Percentiles rank a stretch among this genome's conserved stretches.
phyloP scores from a whole-genome alignment of 2,113 vertebrate species.

The Abramis brama region DNA sequence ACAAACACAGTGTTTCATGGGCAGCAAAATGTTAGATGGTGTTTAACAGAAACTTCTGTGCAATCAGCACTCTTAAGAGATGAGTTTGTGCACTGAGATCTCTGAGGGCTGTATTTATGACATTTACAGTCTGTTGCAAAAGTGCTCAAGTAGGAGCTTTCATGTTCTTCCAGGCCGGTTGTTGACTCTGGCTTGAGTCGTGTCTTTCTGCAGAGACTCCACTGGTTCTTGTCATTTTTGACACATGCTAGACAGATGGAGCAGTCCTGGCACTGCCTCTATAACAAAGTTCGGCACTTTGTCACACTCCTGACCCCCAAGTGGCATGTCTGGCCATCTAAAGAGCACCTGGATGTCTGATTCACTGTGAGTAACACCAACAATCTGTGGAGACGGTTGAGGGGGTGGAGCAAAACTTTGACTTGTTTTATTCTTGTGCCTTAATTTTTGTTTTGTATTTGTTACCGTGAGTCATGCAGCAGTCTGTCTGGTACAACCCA shows the following conservation, averaged over 20 bases:
- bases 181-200: slow-evolving; percentile 14
- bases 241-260: slow-evolving; percentile 37
- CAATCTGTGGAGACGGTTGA: background rate
- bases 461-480: slow-evolving; percentile 3
- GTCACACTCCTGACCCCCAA: slow-evolving; percentile 9
- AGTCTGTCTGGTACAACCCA: slow-evolving; percentile 16
- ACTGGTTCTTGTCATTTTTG: slow-evolving; percentile 38
- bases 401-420: background rate
- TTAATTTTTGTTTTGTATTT: slow-evolving; percentile 27
- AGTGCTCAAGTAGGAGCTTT: slow-evolving; percentile 13
- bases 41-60: background rate
- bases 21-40: background rate
- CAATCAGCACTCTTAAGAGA: background rate
- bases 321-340: slow-evolving; percentile 9
- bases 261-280: slow-evolving; percentile 8
- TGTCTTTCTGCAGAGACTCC: slow-evolving; percentile 22
- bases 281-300: slow-evolving; percentile 17
- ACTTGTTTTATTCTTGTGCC: background rate
- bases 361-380: background rate
- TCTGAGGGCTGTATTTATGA: background rate
- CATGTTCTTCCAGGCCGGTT: slow-evolving; percentile 28
- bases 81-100: background rate
- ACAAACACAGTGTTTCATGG: background rate
- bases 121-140: slow-evolving; percentile 6
- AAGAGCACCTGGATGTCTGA: slow-evolving; percentile 16